Evolutionary conservation across 2,888 invertebrate genomes (phyloP), one percentile per base, ranked within the genome.

Genomic region (Brenthis daphne): DNA sequence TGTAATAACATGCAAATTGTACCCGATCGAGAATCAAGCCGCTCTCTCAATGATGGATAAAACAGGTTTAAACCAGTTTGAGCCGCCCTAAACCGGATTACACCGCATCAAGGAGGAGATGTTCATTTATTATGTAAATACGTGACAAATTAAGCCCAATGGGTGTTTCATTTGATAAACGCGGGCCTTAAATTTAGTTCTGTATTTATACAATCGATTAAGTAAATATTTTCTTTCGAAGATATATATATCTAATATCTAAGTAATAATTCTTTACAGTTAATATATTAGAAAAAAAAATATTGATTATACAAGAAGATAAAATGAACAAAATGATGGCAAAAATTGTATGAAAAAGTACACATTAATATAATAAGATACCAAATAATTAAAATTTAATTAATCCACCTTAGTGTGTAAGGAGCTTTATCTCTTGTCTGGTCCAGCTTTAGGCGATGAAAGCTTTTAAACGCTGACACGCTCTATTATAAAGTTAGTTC

Each of bases 121-220:
- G 87, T 87, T 91, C 90, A 91, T 92, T 91, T 90, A 92, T 91
- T 91, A 92, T 91, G 91, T 90, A 91, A 92, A 92, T 92, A 91
- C 89, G 83, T 86, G 89, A 92, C 91, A 90, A 92, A 91, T 91
- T 92, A 92, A 92, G 90, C 90, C 91, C 91, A 80, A 87, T 86
- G 86, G 89, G 90, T 88, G 85, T 89, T 88, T 86, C 86, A 86
- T 88, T 90, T 89, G 90, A 90, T 87, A 90, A 88, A 86, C 85
- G 89, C 81, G 83, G 81, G 82, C 80, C 79, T 79, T 80, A 80
- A 84, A 86, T 83, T 51, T 72, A 72, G 58, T n/a, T 13, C 48
- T 60, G 24, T 48, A 24, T 60, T 60, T 60, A 60, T 60, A 20
- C 48, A 48, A 60, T 60, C 29, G 58, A 60, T 60, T 60, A 50